Percentiles rank a stretch among this genome's conserved stretches.
These are phyloP conservation scores for Hapalemur alaotrensis DNA, from an alignment of 2,797 vertebrate genomes.

Conservation along the genomic window DNA sequence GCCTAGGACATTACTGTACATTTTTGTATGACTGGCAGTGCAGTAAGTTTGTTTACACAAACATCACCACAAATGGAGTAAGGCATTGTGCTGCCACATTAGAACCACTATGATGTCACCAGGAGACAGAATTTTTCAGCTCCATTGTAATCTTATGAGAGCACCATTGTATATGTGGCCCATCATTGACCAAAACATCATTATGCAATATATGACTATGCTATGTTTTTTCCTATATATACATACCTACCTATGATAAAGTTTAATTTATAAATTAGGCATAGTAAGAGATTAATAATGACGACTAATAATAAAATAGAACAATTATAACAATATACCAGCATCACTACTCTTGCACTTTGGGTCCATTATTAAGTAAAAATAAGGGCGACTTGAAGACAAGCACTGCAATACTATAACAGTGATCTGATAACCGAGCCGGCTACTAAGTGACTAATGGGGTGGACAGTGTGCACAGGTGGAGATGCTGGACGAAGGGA, in stretches of 20 bases:
- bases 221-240: neutral
- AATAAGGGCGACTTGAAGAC: neutral
- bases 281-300: neutral
- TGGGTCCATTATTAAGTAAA: neutral
- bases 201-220: neutral
- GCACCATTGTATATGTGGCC: too few relatives aligned
- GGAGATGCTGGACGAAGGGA: neutral
- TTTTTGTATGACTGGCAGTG: neutral
- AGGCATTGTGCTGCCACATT: neutral
- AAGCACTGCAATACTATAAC: neutral
- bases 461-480: neutral
- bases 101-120: neutral
- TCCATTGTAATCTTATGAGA: neutral
- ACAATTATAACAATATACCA: neutral
- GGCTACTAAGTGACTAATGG: neutral
- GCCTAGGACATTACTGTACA: neutral
- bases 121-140: neutral
- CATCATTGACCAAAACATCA: neutral
- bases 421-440: neutral
- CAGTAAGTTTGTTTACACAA: neutral
- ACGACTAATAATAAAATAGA: neutral
- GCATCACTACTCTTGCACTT: neutral
- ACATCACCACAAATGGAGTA: neutral
- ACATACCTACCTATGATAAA: neutral
- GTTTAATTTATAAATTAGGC: neutral